Conservation (phyloP, 1,140 invertebrate genomes). For the Sesamia nonagrioides region DNA sequence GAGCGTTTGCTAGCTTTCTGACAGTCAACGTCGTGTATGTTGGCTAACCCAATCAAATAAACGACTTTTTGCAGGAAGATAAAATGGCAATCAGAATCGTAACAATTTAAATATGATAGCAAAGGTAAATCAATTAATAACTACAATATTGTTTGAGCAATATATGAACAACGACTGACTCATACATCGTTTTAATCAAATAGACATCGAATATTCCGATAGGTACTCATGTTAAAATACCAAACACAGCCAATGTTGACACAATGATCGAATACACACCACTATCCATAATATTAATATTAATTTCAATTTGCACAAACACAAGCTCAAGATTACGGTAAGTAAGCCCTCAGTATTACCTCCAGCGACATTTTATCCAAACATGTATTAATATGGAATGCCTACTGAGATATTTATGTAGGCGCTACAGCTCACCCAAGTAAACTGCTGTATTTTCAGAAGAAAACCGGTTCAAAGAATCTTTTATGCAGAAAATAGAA, state of each 20-base stretch:
- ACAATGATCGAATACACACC: conserved; percentile 29
- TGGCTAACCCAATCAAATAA: too few species aligned
- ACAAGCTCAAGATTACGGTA: conserved; percentile 35
- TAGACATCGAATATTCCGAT: conserved; percentile 25
- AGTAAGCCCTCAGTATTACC: conserved; percentile 7
- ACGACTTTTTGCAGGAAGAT: too few species aligned
- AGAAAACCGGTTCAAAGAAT: conserved; percentile 2
- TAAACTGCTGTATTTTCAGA: conserved; percentile 7
- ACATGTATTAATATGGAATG: conserved; percentile 12
- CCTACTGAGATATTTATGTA: not conserved
- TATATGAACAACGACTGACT: not conserved
- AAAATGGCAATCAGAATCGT: too few species aligned
- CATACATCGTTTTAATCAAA: conserved; percentile 25
- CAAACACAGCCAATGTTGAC: conserved; percentile 33
- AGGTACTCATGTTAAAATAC: conserved; percentile 30
- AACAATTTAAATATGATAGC: not conserved
- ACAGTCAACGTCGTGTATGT: too few species aligned
- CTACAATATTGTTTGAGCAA: not conserved
- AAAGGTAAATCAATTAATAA: not conserved
- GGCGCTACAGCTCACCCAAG: not conserved
- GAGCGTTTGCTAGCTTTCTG: too few species aligned
- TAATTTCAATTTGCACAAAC: conserved; percentile 45
- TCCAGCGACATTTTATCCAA: conserved; percentile 28
- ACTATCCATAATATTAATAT: conserved; percentile 36
- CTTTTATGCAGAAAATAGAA: conserved; percentile 8